Evolutionary conservation across 2,888 invertebrate species (phyloP), one percentile per base, ranked within the genome.

Genomic region (Melipona bicolor): DNA sequence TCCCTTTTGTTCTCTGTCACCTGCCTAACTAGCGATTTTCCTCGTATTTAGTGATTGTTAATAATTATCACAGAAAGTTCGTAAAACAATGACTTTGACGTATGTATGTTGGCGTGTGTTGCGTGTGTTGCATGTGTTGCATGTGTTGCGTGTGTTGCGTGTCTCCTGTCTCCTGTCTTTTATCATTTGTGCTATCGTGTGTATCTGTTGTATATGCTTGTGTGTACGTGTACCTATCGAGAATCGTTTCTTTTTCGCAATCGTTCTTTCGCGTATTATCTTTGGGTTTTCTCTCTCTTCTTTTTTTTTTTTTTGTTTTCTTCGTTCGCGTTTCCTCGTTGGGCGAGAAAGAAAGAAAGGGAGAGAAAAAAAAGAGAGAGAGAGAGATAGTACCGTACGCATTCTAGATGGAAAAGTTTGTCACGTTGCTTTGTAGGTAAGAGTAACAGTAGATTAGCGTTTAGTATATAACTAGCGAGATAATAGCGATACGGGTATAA

Each of bases 11-110:
- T 74, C 52, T 43, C 77, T 68, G 74, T 62, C 77, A 19, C 54
- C 77, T 78, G 43, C 65, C 68, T 79, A 81, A 71, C 84, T 81
- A 89, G 68, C 86, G 85, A 87, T 88, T 89, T 71, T 86, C 78
- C 83, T 90, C 85, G 86, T 90, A 91, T 91, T 93, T 92, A 93
- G 93, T 94, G 94, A 94, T 94, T 94, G 94, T 94, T 94, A 94
- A 94, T 94, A 94, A 94, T 94, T 94, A 94, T 94, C 94, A 94
- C 94, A 94, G 94, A 94, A 94, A 94, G 94, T 94, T 94, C 91
- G 90, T 94, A 93, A 94, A 94, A 93, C 92, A 94, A 94, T 92
- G 91, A 91, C 90, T 91, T 92, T 92, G 92, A 92, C 21, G 77
- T 56, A 17, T 43, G 62, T 24, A 27, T 49, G 17, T 24, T 4